Conservation (phyloP, 2,113 vertebrate genomes). For the Labeo rohita region DNA sequence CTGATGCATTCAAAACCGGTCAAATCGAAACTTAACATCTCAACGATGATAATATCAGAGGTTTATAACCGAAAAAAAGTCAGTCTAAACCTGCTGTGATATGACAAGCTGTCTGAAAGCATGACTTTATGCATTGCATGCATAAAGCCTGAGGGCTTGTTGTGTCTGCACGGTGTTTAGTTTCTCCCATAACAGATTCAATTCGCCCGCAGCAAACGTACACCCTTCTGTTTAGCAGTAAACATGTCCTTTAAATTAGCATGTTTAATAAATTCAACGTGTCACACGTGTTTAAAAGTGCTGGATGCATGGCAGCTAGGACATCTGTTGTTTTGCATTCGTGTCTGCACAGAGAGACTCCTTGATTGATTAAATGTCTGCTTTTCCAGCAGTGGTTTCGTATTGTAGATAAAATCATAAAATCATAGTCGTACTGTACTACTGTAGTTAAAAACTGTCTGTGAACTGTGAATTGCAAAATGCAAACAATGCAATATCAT, state of each 20-base stretch:
- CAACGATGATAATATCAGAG: constrained; percentile 25
- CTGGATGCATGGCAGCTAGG: neutral
- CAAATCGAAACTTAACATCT: neutral
- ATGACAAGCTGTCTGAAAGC: neutral
- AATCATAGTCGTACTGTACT: neutral
- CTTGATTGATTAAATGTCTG: neutral
- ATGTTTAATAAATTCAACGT: constrained; percentile 6
- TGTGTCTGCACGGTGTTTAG: neutral
- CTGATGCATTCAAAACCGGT: constrained; percentile 17
- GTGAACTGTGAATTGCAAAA: neutral
- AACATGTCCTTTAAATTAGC: neutral
- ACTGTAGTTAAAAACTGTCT: neutral
- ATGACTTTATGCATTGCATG: too few species aligned
- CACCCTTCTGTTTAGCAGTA: neutral
- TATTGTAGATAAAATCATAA: neutral
- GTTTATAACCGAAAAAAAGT: neutral
- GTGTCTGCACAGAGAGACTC: neutral
- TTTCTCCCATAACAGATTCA: neutral
- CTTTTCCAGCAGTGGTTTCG: neutral
- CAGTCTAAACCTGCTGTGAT: neutral
- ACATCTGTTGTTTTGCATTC: neutral
- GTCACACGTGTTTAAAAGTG: constrained; percentile 1
- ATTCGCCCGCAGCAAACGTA: neutral
- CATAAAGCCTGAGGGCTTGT: constrained; percentile 10
- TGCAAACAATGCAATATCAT: too few species aligned